Evolutionary conservation across 2,113 vertebrate genomes (phyloP), one percentile per base, ranked within the genome.

Genomic region (Alectura lathami): DNA sequence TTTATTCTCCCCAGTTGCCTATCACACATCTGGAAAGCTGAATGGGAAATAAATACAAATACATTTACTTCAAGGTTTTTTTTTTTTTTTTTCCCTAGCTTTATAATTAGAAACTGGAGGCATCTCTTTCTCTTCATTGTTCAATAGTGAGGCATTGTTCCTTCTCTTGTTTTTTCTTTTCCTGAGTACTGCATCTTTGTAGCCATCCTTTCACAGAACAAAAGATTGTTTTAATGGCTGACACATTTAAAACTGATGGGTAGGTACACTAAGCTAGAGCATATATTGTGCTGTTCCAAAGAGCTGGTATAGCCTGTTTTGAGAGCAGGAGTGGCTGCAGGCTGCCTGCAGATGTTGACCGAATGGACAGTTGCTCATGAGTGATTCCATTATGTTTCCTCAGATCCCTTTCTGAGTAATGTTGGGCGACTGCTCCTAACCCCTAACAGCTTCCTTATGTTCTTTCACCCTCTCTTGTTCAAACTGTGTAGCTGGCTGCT

Each of bases 361-460:
- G 22, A 64, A 72, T 0, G 1, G 88, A 54, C 26, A 67, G 72
- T 83, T 74, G 75, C 83, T 95, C 68, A 11, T 85, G 59, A 92
- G 87, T 70, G 78, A 79, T 94, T 89, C 91, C 48, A 50, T 93
- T 86, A 83, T 77, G 40, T 68, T 91, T 75, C 60, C 18, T 89
- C 43, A 88, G 82, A 74, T 95, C 85, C 45, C 54, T 86, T 79
- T 91, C 21, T 57, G 59, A 95, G 75, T 48, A 36, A 32, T 3
- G 18, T 69, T 92, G 78, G 78, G 91, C 50, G 80, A 89, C 68
- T 24, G 89, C 23, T 96, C 54, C 59, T 43, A 66, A 51, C n/a
- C 45, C 53, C 63, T 93, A 89, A 94, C 91, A 67, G 67, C 24
- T 95, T 95, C 91, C 95, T 94, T 45, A 74, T 94, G 93, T 54